These are phyloP conservation scores for Cylloceria caligata DNA, from an alignment of 2,888 invertebrate genomes.

Conservation along the genomic window DNA sequence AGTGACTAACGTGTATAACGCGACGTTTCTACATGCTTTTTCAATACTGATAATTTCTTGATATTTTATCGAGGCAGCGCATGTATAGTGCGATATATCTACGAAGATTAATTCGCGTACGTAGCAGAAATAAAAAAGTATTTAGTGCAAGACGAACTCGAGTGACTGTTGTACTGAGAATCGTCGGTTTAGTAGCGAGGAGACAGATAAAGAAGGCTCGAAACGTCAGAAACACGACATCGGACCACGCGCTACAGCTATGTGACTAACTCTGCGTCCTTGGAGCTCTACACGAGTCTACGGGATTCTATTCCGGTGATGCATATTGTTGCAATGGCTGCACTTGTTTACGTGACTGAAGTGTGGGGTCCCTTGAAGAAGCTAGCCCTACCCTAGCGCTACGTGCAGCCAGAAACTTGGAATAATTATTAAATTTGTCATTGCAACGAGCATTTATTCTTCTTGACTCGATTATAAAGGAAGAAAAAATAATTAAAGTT, in stretches of 20 bases:
- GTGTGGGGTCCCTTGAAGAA: no score
- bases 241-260: constrained; percentile 53
- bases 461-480: neutral
- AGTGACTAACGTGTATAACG: constrained; percentile 6
- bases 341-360: constrained; percentile 63
- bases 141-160: constrained; percentile 9
- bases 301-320: constrained; percentile 53
- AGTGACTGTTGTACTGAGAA: neutral
- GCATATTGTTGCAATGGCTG: constrained; percentile 59
- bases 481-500: no score
- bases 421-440: constrained; percentile 5
- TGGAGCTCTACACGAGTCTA: constrained; percentile 17
- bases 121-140: constrained; percentile 17
- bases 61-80: constrained; percentile 5
- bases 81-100: constrained; percentile 13
- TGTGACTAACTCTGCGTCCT: constrained; percentile 51
- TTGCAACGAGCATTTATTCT: neutral
- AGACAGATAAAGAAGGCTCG: constrained; percentile 39
- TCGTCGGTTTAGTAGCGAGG: neutral
- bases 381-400: constrained; percentile 13
- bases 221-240: constrained; percentile 64
- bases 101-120: neutral
- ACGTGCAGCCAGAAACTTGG: no score
- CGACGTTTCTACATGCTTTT: constrained; percentile 7
- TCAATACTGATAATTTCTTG: constrained; percentile 41